These are phyloP conservation scores for Plebejus argus DNA, from an alignment of 2,888 invertebrate genomes.

Conservation along the genomic window DNA sequence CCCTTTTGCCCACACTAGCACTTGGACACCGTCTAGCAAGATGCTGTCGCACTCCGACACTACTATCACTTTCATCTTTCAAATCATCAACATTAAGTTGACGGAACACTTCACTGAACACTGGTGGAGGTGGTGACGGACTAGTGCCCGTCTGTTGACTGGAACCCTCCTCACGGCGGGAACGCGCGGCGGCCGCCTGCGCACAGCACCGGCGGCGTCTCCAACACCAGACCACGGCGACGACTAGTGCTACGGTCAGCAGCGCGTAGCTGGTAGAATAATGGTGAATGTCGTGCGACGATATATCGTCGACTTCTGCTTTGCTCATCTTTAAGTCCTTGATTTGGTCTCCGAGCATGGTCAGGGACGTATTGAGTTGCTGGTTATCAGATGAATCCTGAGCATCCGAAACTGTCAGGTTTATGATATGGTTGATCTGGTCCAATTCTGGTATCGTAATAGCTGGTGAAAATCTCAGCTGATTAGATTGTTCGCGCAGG, in stretches of 20 bases:
- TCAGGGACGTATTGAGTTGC: conserved; percentile 19
- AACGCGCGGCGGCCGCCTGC: neutral
- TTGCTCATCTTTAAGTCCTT: conserved; percentile 7
- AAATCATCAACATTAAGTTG: conserved; percentile 15
- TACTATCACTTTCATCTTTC: neutral
- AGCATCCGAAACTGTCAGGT: conserved; percentile 25
- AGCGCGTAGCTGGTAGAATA: conserved; percentile 13
- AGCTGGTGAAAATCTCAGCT: conserved; percentile 18
- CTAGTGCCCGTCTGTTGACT: neutral
- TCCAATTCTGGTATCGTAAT: conserved; percentile 31
- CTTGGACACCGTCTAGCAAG: neutral
- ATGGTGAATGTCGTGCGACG: conserved; percentile 18
- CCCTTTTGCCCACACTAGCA: neutral
- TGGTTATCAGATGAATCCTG: conserved; percentile 1
- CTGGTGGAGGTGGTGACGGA: neutral
- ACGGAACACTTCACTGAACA: conserved; percentile 15
- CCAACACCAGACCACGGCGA: neutral
- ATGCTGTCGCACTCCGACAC: too few relatives aligned
- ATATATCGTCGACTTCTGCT: conserved; percentile 13
- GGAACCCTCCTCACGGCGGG: conserved; percentile 16
- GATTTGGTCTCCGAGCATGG: conserved; percentile 22
- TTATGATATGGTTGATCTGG: conserved; percentile 33
- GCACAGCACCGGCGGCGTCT: conserved; percentile 11
- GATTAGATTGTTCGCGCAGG: conserved; percentile 32
- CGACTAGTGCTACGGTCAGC: neutral